A percentile compares a stretch with the other conserved stretches of the same genome.
phyloP scores from a whole-genome alignment of 2,888 invertebrate species.

The Mantis religiosa region DNA sequence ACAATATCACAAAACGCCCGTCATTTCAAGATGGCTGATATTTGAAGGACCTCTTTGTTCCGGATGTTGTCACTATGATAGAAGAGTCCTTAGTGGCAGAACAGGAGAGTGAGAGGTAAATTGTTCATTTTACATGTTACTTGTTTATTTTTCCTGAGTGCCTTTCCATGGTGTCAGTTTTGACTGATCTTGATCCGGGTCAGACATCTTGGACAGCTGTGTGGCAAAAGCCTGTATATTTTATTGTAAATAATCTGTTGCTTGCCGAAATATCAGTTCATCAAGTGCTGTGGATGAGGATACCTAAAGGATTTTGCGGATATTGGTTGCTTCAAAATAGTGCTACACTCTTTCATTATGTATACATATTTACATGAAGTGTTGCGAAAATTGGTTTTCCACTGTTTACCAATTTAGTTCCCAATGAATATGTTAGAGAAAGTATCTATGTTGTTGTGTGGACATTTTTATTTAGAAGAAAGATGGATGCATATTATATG shows the following conservation, averaged over 20 bases:
- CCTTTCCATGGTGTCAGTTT: not conserved
- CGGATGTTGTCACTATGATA: conserved; percentile 63
- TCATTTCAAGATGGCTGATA: conserved; percentile 66
- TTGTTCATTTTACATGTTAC: not conserved
- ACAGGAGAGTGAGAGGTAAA: conserved; percentile 61
- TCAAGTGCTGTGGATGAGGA: not conserved
- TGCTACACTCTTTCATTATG: not conserved
- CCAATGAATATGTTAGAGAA: too few relatives aligned
- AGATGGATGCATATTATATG: too few relatives aligned
- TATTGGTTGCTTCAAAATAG: not conserved
- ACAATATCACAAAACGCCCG: conserved; percentile 29
- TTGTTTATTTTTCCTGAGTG: not conserved
- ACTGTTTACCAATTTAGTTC: not conserved
- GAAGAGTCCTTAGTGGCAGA: conserved; percentile 60
- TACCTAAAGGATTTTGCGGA: too few relatives aligned
- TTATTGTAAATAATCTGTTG: not conserved
- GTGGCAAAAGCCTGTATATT: not conserved
- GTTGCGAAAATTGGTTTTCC: not conserved
- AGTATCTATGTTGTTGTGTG: too few relatives aligned
- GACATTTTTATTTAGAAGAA: too few relatives aligned
- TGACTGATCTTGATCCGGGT: not conserved
- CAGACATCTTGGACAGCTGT: conserved; percentile 15
- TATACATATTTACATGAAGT: not conserved
- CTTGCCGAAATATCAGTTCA: not conserved
- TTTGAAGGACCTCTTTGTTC: conserved; percentile 65